These are phyloP conservation scores for Zenarchopterus dispar DNA, from an alignment of 2,797 vertebrate genomes.

Conservation along the genomic window DNA sequence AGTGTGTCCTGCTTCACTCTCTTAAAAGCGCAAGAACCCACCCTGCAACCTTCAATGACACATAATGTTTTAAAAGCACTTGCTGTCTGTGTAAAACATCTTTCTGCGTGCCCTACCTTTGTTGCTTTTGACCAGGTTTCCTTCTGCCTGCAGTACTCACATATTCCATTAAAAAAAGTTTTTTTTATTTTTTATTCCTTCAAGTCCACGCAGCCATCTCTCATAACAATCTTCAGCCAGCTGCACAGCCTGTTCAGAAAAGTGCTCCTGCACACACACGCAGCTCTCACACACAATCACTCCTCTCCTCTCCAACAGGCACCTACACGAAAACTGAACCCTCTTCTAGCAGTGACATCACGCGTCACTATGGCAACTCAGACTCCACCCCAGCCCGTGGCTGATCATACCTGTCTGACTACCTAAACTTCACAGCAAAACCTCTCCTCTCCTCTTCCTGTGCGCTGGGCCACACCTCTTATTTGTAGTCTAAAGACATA, in stretches of 20 bases:
- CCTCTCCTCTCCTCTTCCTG: background rate
- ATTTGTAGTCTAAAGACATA: no score
- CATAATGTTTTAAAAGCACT: background rate
- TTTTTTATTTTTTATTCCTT: slow-evolving; percentile 40
- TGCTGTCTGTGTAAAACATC: background rate
- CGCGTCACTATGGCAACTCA: slow-evolving; percentile 75
- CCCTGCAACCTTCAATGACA: background rate
- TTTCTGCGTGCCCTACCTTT: slow-evolving; percentile 47
- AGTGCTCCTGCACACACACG: slow-evolving; percentile 31
- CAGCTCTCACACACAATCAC: slow-evolving; percentile 18
- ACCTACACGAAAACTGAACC: slow-evolving; percentile 78
- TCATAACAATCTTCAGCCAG: slow-evolving; percentile 19
- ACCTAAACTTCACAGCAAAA: slow-evolving; percentile 40
- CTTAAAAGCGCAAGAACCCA: slow-evolving; percentile 8
- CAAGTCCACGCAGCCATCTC: slow-evolving; percentile 40
- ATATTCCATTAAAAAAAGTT: slow-evolving; percentile 43
- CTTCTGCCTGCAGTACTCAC: slow-evolving; percentile 5
- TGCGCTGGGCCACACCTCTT: background rate
- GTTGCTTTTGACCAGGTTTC: background rate
- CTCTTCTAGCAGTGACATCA: slow-evolving; percentile 79
- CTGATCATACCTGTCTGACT: slow-evolving; percentile 79
- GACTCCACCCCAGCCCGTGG: slow-evolving; percentile 73
- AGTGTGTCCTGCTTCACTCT: background rate
- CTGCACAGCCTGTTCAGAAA: slow-evolving; percentile 56
- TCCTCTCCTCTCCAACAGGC: slow-evolving; percentile 62